Base-by-base conservation (phyloP, 2,797 vertebrate genomes). In the Enoplosus armatus region DNA sequence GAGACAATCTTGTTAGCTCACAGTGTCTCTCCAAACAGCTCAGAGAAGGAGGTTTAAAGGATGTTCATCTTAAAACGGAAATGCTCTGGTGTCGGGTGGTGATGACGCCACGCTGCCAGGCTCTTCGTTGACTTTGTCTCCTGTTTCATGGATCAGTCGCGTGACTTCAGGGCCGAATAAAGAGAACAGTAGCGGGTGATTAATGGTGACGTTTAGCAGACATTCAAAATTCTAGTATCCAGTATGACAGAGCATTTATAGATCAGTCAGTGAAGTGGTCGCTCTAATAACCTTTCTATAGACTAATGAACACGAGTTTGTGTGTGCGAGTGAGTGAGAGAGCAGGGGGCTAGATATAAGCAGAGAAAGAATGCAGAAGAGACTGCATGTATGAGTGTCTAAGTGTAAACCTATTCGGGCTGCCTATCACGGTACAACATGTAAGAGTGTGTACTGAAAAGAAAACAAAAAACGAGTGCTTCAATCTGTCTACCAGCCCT, bases 1-100 rank as follows among this genome's bases (percentile, higher is more conserved):
- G 62, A 87, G 77, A 93, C 75, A 79, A 85, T 92, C 85, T 87
- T 61, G 79, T 85, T 73, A 75, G 82, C 92, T 94, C 94, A 95
- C 93, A 94, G 94, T 92, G 93, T 90, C 89, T 92, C 86, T 83
- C 71, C 79, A 76, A 71, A 80, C 75, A 81, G 86, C 86, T 78
- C 75, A 77, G 80, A 67, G 75, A 27, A 76, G 61, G n/a, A 62
- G 67, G 10, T 78, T 54, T 33, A 78, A 72, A 86, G 63, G 75
- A 83, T 39, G 58, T 67, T 80, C 59, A 39, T 74, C 59, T 75
- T 68, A 39, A n/a, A 51, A 60, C 6, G 29, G 29, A 60, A 37
- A 66, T 26, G 56, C 68, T 79, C 24, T 33, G 48, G 48, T 62
- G 81, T 7, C 45, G 51, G 59, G 65, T 27, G 79, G 41, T 55